These are phyloP conservation scores for Cathartes aura DNA, from an alignment of 2,113 vertebrate species.

Conservation along the genomic window DNA sequence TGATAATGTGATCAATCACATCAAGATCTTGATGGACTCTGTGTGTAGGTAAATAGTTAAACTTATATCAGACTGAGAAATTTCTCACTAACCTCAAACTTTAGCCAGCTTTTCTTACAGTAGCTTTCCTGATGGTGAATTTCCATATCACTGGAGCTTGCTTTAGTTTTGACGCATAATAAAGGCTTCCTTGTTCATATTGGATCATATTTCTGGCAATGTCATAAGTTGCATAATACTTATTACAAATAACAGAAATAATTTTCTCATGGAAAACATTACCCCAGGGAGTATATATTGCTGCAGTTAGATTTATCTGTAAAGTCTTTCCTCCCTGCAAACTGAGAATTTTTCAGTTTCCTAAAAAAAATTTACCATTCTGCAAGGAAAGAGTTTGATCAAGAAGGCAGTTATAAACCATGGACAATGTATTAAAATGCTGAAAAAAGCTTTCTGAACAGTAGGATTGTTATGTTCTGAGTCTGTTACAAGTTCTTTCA, in stretches of 20 bases:
- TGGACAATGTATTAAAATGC: neutral
- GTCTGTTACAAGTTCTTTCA: neutral
- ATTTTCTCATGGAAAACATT: neutral
- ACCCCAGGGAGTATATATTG: neutral
- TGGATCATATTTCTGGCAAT: constrained; percentile 43
- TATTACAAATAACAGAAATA: constrained; percentile 32
- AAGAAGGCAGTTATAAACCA: neutral
- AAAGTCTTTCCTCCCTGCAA: neutral
- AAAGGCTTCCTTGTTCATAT: constrained; percentile 6
- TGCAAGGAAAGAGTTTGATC: neutral
- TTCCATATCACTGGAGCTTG: constrained; percentile 40
- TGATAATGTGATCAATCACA: neutral
- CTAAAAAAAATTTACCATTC: neutral
- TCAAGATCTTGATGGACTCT: neutral
- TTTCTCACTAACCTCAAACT: neutral
- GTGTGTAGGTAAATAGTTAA: neutral
- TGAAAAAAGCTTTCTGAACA: neutral
- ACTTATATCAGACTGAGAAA: neutral
- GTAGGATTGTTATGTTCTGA: neutral
- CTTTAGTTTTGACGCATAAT: constrained; percentile 29
- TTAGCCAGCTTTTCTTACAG: neutral
- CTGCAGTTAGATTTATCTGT: neutral
- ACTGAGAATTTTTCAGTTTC: neutral
- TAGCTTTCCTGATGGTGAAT: constrained; percentile 49
- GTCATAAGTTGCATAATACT: neutral